These are phyloP conservation scores for Sphaerodactylus townsendi DNA, from an alignment of 2,113 vertebrate genomes.

Conservation along the genomic window DNA sequence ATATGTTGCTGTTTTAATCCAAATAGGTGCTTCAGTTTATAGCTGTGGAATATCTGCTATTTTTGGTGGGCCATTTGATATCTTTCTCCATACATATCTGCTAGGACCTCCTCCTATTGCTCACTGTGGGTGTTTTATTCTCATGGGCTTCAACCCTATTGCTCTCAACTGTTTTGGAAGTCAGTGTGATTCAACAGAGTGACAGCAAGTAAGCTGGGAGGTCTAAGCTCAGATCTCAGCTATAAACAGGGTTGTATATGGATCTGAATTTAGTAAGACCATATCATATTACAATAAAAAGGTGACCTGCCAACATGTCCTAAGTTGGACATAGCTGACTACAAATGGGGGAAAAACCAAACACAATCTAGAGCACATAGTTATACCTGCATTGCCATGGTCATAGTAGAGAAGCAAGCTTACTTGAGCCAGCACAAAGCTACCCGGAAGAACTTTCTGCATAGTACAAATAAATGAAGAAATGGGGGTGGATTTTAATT, in stretches of 20 bases:
- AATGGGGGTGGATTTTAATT: no score
- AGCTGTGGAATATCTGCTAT: conserved; percentile 52
- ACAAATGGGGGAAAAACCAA: no score
- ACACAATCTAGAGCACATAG: no score
- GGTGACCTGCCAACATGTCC: no score
- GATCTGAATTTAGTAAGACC: no score
- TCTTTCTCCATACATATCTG: conserved; percentile 36
- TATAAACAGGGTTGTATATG: neutral
- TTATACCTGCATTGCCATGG: no score
- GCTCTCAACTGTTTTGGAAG: neutral
- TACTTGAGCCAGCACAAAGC: no score
- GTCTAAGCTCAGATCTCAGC: neutral
- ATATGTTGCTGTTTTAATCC: conserved; percentile 40
- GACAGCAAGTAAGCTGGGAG: neutral
- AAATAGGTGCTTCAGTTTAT: conserved; percentile 27
- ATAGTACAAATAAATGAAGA: no score
- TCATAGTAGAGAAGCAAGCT: no score
- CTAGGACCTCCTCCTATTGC: conserved; percentile 13
- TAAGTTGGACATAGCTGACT: no score
- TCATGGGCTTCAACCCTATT: neutral
- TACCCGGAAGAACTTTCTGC: no score
- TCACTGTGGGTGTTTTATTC: neutral
- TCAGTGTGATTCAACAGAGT: neutral
- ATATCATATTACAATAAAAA: no score
- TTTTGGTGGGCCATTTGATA: conserved; percentile 40